A percentile compares a stretch with the other conserved stretches of the same genome.
Conservation (phyloP, 2,888 invertebrate species). For the Lasius platythorax region DNA sequence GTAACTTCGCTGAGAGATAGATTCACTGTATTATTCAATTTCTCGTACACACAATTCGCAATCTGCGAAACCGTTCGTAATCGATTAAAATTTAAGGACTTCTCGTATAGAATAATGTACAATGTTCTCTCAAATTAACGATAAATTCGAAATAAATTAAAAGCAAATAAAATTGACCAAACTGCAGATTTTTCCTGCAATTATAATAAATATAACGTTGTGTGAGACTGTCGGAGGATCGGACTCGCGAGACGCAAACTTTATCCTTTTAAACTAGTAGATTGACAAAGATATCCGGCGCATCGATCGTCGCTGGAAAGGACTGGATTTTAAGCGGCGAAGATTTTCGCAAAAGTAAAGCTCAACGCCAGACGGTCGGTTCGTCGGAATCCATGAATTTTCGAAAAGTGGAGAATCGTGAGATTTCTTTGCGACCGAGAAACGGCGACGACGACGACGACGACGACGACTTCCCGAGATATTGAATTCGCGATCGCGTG, state of each 20-base stretch:
- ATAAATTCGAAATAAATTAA: neutral
- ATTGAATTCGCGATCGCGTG: constrained; percentile 57
- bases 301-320: constrained; percentile 12
- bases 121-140: neutral
- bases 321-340: constrained; percentile 36
- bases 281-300: constrained; percentile 28
- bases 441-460: constrained; percentile 12
- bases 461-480: constrained; percentile 49
- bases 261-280: constrained; percentile 22
- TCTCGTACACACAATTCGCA: neutral
- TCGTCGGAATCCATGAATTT: constrained; percentile 48
- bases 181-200: neutral
- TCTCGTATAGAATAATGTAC: neutral
- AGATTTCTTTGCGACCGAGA: constrained; percentile 27
- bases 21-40: neutral
- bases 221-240: neutral
- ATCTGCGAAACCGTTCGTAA: neutral
- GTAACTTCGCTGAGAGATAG: neutral
- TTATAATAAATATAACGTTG: neutral
- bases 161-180: constrained; percentile 10
- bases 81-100: neutral
- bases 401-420: constrained; percentile 35
- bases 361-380: constrained; percentile 43
- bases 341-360: constrained; percentile 55
- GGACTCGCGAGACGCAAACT: neutral